phyloP scores from a whole-genome alignment of 1,140 invertebrate species.

The Delia radicum region DNA sequence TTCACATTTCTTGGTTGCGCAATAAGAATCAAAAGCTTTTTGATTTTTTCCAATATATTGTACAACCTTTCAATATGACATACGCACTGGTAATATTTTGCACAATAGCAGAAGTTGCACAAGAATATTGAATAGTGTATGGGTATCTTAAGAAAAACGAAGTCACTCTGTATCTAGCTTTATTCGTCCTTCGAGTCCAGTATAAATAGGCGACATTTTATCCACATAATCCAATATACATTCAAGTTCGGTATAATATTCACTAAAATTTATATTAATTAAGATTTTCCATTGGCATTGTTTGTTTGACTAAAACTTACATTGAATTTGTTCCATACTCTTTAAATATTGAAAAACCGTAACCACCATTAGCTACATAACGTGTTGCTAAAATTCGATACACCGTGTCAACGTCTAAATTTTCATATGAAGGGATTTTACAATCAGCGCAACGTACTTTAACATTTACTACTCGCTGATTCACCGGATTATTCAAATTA shows the following conservation, averaged over 20 bases:
- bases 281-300: neutral
- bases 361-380: conserved; percentile 26
- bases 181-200: neutral
- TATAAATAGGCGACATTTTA: neutral
- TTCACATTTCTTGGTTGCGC: too few species aligned
- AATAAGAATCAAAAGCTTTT: too few species aligned
- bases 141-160: too few species aligned
- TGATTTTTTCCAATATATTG: too few species aligned
- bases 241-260: neutral
- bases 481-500: conserved; percentile 59
- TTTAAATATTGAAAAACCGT: conserved; percentile 17
- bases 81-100: too few species aligned
- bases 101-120: too few species aligned
- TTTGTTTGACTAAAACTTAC: neutral
- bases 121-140: too few species aligned
- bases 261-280: neutral
- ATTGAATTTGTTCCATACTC: neutral
- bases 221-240: neutral
- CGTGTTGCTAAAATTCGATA: conserved; percentile 22
- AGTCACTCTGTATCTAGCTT: too few species aligned
- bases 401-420: conserved; percentile 48
- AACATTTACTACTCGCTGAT: conserved; percentile 62
- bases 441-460: conserved; percentile 66
- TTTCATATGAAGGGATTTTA: conserved; percentile 63
- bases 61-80: too few species aligned